Conservation (phyloP, 2,113 vertebrate species). For the Ceyx cyanopectus region DNA sequence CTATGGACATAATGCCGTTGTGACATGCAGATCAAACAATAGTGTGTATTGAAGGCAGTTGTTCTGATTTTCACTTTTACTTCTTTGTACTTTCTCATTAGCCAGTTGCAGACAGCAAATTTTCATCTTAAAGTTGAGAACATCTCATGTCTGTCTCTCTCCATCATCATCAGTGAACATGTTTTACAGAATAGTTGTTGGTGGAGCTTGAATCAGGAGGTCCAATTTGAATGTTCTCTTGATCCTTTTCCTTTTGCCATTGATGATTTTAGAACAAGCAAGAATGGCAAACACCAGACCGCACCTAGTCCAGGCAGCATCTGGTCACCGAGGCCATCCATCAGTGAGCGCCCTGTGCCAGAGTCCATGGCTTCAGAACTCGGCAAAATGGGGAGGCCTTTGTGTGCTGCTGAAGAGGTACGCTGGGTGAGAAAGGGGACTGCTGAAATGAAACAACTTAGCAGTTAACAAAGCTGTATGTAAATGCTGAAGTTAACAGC, state of each 20-base stretch:
- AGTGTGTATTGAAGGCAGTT: background rate
- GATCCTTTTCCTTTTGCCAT: background rate
- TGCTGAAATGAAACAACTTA: background rate
- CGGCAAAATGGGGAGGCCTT: conserved; percentile 53
- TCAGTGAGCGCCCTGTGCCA: background rate
- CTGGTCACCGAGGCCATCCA: background rate
- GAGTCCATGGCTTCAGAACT: background rate
- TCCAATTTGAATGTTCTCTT: background rate
- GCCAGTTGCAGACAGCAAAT: background rate
- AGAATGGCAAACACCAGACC: background rate
- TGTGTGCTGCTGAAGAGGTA: conserved; percentile 72
- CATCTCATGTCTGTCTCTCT: background rate
- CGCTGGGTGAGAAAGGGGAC: background rate
- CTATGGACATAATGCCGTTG: background rate
- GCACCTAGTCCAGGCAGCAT: conserved; percentile 5
- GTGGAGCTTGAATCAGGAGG: background rate
- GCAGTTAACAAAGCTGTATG: background rate
- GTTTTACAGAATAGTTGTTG: background rate
- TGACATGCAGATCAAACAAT: background rate
- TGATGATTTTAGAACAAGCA: conserved; percentile 32
- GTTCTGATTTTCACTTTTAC: background rate
- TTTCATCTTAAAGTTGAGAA: background rate
- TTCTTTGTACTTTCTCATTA: background rate
- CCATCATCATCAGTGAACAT: background rate
- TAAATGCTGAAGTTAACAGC: background rate